Evolutionary conservation across 2,888 invertebrate genomes (phyloP).

Genomic region (Drosophila conformis): DNA sequence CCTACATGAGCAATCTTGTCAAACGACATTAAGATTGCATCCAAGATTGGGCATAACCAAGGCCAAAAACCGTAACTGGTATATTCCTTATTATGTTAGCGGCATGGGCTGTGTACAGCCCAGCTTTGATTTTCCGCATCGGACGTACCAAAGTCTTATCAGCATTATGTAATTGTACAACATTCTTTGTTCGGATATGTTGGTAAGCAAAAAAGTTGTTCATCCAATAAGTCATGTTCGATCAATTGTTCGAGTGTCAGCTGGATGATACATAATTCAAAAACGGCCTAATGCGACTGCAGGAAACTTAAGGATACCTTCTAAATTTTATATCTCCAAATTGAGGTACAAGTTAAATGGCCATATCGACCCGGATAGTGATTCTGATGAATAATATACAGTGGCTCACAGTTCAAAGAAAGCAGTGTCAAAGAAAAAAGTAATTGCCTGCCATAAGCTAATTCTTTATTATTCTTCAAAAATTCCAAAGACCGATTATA

Average conservation of each 20-base stretch:
- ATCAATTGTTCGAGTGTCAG: not conserved
- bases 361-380: not conserved
- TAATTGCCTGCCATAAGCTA: too few relatives aligned
- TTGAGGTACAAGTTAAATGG: not conserved
- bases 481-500: too few relatives aligned
- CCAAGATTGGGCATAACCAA: constrained; percentile 8
- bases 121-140: not conserved
- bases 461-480: too few relatives aligned
- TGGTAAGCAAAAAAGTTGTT: not conserved
- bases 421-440: too few relatives aligned
- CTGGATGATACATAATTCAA: not conserved
- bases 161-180: not conserved
- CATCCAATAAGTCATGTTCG: not conserved
- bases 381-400: not conserved
- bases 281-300: not conserved
- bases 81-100: not conserved
- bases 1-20: constrained; percentile 24
- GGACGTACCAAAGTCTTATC: not conserved
- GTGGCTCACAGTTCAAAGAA: too few relatives aligned
- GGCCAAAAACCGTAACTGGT: not conserved
- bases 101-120: not conserved
- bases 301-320: not conserved
- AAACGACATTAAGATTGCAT: constrained; percentile 51
- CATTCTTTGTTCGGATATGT: not conserved
- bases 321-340: not conserved